These are phyloP conservation scores for Smithornis capensis DNA, from an alignment of 2,113 vertebrate species.

Conservation along the genomic window DNA sequence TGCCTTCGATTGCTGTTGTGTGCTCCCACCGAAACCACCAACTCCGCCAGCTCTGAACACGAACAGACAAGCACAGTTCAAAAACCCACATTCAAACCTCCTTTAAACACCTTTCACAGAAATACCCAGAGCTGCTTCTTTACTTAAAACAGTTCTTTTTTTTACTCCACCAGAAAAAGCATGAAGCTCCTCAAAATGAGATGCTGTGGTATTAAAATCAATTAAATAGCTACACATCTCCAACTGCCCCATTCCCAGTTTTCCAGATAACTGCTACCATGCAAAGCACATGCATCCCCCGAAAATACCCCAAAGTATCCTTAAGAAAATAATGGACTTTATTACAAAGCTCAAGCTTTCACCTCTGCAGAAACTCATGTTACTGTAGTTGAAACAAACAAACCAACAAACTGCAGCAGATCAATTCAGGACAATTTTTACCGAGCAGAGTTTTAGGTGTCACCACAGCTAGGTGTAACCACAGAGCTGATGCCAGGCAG, in stretches of 20 bases:
- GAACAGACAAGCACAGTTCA: not conserved
- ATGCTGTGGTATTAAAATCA: not conserved
- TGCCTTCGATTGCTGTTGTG: accelerated
- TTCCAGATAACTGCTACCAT: not conserved
- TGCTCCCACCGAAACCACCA: not conserved
- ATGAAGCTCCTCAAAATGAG: not conserved
- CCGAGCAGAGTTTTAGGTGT: not conserved
- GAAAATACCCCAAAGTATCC: not conserved
- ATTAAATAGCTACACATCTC: not conserved
- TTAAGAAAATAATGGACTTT: not conserved
- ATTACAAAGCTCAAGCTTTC: not conserved
- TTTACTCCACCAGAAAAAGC: not conserved
- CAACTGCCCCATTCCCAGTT: not conserved
- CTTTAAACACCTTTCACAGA: not conserved
- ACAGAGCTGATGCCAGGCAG: not conserved
- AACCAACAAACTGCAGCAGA: accelerated
- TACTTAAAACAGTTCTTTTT: not conserved
- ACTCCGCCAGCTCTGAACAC: accelerated
- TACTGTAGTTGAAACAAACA: not conserved
- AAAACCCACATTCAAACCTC: not conserved
- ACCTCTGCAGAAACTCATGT: not conserved
- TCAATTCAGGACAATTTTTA: not conserved
- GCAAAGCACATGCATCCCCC: not conserved
- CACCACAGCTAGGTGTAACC: not conserved
- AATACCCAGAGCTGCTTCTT: not conserved